Base-by-base conservation (phyloP, 2,888 invertebrate species). In the Physocephala rufipes region DNA sequence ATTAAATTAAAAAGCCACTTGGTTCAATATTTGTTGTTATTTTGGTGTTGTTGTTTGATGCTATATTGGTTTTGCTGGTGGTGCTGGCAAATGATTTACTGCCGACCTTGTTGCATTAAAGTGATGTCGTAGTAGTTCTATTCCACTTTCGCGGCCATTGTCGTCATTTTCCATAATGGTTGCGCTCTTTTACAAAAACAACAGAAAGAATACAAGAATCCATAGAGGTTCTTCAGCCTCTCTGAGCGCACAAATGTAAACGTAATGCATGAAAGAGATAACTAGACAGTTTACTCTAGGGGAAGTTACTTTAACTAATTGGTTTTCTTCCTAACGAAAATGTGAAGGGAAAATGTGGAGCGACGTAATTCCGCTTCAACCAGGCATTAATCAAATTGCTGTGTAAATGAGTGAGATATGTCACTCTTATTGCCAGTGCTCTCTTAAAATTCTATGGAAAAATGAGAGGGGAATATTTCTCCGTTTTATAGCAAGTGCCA, bases 21-120 rank as follows among this genome's bases (percentile, higher is more conserved):
- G 36, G 36, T 36, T 7, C 36, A 7, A 7, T 36, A 9, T 4
- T 36, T 36, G 36, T 9, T 36, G 4, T 36, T 4, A 7, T 36
- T 36, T 36, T 36, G 36, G 4, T 36, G 36, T 36, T 36, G 36
- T 36, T 36, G 36, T 36, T 36, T 55, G 66, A 51, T 66, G 24
- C 53, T 53, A 55, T 55, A 36, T 59, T 19, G 4, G 36, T 36
- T 36, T 4, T 7, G 9, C 5, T 9, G 36, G 36, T 36, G 36
- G 36, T 49, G 55, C 68, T 43, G 61, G 51, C 36, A 61, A 67
- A 61, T 85, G 85, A 85, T 86, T 85, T 86, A 85, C 83, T 81
- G 84, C 82, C 84, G 85, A 84, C 85, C 85, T 85, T 85, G 85
- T 85, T 84, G 81, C 83, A 82, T 84, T 83, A 84, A 84, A 80